phyloP scores from a whole-genome alignment of 2,797 vertebrate species.

The Austrolebias charrua region DNA sequence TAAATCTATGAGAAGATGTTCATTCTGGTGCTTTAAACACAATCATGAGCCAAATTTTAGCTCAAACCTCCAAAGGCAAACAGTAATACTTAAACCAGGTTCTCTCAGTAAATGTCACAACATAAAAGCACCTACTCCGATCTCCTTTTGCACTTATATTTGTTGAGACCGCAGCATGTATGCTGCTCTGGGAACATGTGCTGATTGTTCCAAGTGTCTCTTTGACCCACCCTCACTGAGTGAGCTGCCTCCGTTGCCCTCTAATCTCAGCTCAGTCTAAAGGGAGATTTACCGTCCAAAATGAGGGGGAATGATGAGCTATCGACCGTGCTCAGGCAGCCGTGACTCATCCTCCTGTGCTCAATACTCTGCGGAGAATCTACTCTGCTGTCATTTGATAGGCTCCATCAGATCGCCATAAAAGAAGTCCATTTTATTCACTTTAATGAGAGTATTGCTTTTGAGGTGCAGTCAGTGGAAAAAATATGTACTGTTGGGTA shows the following conservation, averaged over 20 bases:
- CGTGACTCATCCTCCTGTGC: constrained; percentile 25
- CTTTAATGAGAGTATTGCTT: constrained; percentile 12
- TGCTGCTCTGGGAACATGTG: constrained; percentile 11
- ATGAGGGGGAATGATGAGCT: constrained; percentile 68
- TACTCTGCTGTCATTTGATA: constrained; percentile 40
- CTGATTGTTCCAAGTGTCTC: constrained; percentile 31
- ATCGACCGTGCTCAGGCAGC: constrained; percentile 58
- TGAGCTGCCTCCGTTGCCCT: constrained; percentile 33
- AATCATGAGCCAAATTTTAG: not conserved
- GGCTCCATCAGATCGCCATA: constrained; percentile 36
- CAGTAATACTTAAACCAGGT: constrained; percentile 10
- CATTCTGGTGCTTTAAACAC: constrained; percentile 16
- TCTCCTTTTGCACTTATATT: constrained; percentile 8
- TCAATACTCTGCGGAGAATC: constrained; percentile 50
- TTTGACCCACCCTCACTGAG: constrained; percentile 18
- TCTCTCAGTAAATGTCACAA: constrained; percentile 2
- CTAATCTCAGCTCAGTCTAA: constrained; percentile 39
- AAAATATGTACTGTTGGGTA: not conserved
- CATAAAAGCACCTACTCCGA: not conserved
- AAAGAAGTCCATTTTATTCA: constrained; percentile 20
- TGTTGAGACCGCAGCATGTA: constrained; percentile 2
- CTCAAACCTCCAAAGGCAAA: constrained; percentile 2
- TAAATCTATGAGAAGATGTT: constrained; percentile 17
- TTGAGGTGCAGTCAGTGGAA: constrained; percentile 11
- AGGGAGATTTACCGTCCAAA: constrained; percentile 47